A percentile compares a stretch with the other conserved stretches of the same genome.
Conservation (phyloP, 2,113 vertebrate species). For the Archocentrus centrarchus region DNA sequence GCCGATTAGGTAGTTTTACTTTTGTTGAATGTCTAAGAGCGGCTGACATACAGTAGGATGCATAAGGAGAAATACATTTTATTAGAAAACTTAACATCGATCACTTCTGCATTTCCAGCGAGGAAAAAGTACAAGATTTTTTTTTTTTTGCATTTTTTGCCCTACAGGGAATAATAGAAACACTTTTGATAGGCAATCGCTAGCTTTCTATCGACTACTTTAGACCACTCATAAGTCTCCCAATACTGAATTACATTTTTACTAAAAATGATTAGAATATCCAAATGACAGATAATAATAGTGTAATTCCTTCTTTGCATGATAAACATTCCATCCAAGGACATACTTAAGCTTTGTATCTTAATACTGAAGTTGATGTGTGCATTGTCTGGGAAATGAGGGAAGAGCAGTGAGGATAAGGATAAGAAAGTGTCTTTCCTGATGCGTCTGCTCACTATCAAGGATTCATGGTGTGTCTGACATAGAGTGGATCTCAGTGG, state of each 20-base stretch:
- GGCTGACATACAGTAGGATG: constrained; percentile 10
- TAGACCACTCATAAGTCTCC: background rate
- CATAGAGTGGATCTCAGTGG: constrained; percentile 51
- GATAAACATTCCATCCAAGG: constrained; percentile 33
- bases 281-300: constrained; percentile 19
- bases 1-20: constrained; percentile 58
- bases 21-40: constrained; percentile 42
- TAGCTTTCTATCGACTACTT: background rate
- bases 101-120: constrained; percentile 10
- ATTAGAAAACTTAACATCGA: background rate
- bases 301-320: constrained; percentile 9
- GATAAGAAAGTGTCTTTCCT: constrained; percentile 50
- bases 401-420: constrained; percentile 42
- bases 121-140: background rate
- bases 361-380: constrained; percentile 41
- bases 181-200: too few relatives aligned
- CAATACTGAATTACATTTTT: background rate
- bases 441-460: constrained; percentile 66
- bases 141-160: background rate
- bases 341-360: constrained; percentile 16
- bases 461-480: constrained; percentile 68
- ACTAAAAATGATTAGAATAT: constrained; percentile 1
- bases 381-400: constrained; percentile 42
- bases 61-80: background rate
- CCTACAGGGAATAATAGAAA: too few relatives aligned